Conservation (phyloP, 2,113 vertebrate genomes). For the Pithys albifrons region DNA sequence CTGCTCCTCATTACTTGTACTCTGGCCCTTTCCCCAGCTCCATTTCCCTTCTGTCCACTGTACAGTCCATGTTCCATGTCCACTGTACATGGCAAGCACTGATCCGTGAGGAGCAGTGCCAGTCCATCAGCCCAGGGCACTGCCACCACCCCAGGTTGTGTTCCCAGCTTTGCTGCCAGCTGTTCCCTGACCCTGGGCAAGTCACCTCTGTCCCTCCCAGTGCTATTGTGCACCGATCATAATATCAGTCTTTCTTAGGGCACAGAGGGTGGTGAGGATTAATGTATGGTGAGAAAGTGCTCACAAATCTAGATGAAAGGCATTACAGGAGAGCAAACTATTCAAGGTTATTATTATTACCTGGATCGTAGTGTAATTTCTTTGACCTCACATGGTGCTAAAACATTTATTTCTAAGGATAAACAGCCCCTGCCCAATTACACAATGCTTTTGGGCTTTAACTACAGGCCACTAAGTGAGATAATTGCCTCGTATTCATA, state of each 20-base stretch:
- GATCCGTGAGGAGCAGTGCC: background rate
- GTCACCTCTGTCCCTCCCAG: background rate
- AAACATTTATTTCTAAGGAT: slow-evolving; percentile 57
- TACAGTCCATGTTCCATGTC: background rate
- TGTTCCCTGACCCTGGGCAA: slow-evolving; percentile 16
- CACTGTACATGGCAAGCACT: background rate
- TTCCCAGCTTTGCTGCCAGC: background rate
- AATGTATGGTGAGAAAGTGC: slow-evolving; percentile 62
- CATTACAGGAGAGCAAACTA: slow-evolving; percentile 45
- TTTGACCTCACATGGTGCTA: slow-evolving; percentile 62
- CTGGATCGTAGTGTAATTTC: slow-evolving; percentile 49
- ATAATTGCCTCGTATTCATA: slow-evolving; percentile 62
- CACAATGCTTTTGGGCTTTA: slow-evolving; percentile 61
- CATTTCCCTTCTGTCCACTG: background rate
- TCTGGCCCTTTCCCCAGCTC: background rate
- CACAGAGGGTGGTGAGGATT: slow-evolving; percentile 19
- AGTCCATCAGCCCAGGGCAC: background rate
- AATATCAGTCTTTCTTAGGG: slow-evolving; percentile 16
- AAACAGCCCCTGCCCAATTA: slow-evolving; percentile 65
- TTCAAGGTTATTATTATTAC: slow-evolving; percentile 67
- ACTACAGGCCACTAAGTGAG: slow-evolving; percentile 64
- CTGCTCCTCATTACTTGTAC: background rate
- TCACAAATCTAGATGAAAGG: slow-evolving; percentile 51
- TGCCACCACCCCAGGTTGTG: background rate
- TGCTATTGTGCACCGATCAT: slow-evolving; percentile 31